phyloP scores from a whole-genome alignment of 1,140 invertebrate species.

The Plodia interpunctella region DNA sequence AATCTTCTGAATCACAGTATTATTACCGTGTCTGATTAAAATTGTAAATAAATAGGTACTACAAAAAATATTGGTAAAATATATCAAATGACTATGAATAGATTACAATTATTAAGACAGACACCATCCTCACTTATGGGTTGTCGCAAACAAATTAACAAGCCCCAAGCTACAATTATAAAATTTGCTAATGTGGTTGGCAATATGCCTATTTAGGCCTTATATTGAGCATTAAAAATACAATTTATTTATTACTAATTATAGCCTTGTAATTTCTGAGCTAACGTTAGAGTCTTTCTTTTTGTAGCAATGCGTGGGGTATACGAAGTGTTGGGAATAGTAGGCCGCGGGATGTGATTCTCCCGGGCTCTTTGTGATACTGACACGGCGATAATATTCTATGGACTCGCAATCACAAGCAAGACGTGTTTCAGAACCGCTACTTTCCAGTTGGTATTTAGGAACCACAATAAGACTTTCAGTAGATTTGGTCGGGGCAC shows the following conservation, averaged over 20 bases:
- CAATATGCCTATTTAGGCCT: constrained; percentile 16
- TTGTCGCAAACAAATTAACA: background rate
- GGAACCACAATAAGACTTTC: constrained; percentile 84
- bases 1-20: no score
- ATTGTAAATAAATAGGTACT: no score
- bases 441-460: constrained; percentile 78
- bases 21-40: no score
- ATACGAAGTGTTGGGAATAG: constrained; percentile 68
- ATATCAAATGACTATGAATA: no score
- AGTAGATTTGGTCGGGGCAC: constrained; percentile 84
- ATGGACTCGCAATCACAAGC: constrained; percentile 82
- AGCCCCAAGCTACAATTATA: no score
- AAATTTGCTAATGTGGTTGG: no score
- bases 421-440: constrained; percentile 80
- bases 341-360: constrained; percentile 70
- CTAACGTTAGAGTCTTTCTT: constrained; percentile 75
- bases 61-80: no score
- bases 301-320: constrained; percentile 68
- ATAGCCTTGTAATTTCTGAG: constrained; percentile 78
- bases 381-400: constrained; percentile 70
- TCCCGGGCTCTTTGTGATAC: constrained; percentile 54
- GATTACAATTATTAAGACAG: no score
- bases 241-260: constrained; percentile 35
- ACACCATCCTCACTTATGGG: no score
- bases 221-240: constrained; percentile 35